A percentile compares a stretch with the other conserved stretches of the same genome.
phyloP scores from a whole-genome alignment of 2,113 vertebrate species.

The Thunnus thynnus region DNA sequence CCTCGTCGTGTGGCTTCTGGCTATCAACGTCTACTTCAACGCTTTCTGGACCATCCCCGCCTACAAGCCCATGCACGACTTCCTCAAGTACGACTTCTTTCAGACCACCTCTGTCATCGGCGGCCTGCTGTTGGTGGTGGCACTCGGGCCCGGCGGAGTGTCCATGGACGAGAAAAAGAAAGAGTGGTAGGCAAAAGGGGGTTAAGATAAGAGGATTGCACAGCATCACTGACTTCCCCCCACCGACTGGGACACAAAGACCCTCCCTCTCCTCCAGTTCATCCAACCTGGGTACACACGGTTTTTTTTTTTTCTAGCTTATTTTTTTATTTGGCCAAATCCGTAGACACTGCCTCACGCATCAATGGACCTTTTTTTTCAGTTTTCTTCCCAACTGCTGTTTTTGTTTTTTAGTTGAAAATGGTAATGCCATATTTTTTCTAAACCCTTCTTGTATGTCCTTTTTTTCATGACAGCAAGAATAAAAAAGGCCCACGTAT shows the following conservation, averaged over 20 bases:
- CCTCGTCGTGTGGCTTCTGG: slow-evolving; percentile 95
- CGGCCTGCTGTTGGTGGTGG: slow-evolving; percentile 95
- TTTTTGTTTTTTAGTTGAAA: slow-evolving; percentile 47
- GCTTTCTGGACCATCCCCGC: slow-evolving; percentile 96
- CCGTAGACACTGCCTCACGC: slow-evolving; percentile 32
- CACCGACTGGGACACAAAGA: slow-evolving; percentile 75
- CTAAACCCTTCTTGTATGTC: slow-evolving; percentile 23
- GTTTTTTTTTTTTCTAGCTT: slow-evolving; percentile 14
- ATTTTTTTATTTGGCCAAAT: slow-evolving; percentile 58
- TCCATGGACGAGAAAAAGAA: slow-evolving; percentile 99
- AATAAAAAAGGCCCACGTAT: slow-evolving; percentile 35
- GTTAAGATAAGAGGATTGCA: slow-evolving; percentile 40
- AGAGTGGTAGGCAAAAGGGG: slow-evolving; percentile 89
- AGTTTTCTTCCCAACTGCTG: slow-evolving; percentile 16
- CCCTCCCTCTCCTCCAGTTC: slow-evolving; percentile 57
- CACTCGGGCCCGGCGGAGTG: slow-evolving; percentile 96
- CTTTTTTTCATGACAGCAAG: slow-evolving; percentile 21
- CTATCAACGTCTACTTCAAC: slow-evolving; percentile 98
- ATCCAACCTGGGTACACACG: slow-evolving; percentile 48
- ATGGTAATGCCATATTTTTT: slow-evolving; percentile 26
- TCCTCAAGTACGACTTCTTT: slow-evolving; percentile 99
- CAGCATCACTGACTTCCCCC: slow-evolving; percentile 69
- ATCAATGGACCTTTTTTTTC: slow-evolving; percentile 33
- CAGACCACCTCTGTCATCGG: slow-evolving; percentile 99
- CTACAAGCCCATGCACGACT: slow-evolving; percentile 99